Conservation (phyloP, 2,888 invertebrate genomes). For the Glyphotaelius pellucidus region DNA sequence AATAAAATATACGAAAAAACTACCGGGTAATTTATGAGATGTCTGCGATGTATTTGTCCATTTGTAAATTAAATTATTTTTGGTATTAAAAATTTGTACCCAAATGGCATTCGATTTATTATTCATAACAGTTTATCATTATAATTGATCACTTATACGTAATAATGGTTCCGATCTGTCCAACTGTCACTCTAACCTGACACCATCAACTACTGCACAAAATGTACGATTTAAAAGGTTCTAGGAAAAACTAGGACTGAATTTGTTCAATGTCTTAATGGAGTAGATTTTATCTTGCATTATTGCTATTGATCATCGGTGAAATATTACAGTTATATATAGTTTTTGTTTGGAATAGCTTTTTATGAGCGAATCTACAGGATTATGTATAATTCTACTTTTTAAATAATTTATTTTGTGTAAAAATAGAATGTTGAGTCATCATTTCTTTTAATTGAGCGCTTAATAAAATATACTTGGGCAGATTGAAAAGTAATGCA, state of each 20-base stretch:
- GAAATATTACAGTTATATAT: not conserved
- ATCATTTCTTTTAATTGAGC: too few relatives aligned
- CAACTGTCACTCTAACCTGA: not conserved
- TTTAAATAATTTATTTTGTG: too few relatives aligned
- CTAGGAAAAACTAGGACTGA: not conserved
- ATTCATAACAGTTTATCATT: not conserved
- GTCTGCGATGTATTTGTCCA: too few relatives aligned
- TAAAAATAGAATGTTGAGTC: too few relatives aligned
- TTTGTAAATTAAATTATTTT: too few relatives aligned
- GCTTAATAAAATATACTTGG: too few relatives aligned
- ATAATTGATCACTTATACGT: not conserved
- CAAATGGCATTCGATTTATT: not conserved
- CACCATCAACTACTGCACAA: not conserved
- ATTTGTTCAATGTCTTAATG: not conserved
- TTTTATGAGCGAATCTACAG: too few relatives aligned
- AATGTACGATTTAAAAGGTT: not conserved
- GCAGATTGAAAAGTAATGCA: too few relatives aligned
- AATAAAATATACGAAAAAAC: too few relatives aligned
- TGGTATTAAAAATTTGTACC: not conserved
- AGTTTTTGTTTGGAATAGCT: too few relatives aligned
- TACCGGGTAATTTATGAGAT: too few relatives aligned
- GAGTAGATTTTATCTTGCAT: not conserved
- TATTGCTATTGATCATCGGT: not conserved
- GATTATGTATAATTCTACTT: too few relatives aligned
- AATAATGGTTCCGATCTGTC: not conserved